These are phyloP conservation scores for Todiramphus saurophagus DNA, from an alignment of 2,113 vertebrate genomes.

Conservation along the genomic window DNA sequence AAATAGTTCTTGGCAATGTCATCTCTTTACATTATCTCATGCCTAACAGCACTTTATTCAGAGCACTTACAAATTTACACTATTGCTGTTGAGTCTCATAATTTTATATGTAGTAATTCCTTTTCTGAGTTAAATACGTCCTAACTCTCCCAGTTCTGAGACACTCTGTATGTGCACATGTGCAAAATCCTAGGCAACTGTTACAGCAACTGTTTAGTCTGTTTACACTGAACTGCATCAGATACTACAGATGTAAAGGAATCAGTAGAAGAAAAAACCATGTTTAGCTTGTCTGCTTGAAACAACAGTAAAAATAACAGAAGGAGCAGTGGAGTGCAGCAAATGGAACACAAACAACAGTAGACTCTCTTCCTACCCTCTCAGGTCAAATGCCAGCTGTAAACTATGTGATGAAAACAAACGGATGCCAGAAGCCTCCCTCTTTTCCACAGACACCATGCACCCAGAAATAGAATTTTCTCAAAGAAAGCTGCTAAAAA, in stretches of 20 bases:
- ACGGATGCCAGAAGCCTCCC: slow-evolving; percentile 15
- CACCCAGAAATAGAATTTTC: slow-evolving; percentile 19
- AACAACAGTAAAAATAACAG: slow-evolving; percentile 11
- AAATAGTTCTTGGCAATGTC: slow-evolving; percentile 81
- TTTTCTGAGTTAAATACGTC: slow-evolving; percentile 50
- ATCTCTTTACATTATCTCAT: slow-evolving; percentile 76
- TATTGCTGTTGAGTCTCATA: slow-evolving; percentile 62
- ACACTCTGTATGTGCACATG: neutral
- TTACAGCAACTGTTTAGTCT: neutral
- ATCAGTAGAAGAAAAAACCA: slow-evolving; percentile 20
- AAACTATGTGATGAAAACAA: slow-evolving; percentile 57
- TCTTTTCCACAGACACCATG: neutral
- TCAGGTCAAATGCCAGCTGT: slow-evolving; percentile 57
- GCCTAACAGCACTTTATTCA: slow-evolving; percentile 71
- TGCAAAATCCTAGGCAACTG: neutral
- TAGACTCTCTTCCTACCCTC: slow-evolving; percentile 12
- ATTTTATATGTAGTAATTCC: slow-evolving; percentile 67
- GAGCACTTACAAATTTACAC: slow-evolving; percentile 71
- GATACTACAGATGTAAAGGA: neutral
- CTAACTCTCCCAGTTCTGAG: slow-evolving; percentile 6
- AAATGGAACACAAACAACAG: slow-evolving; percentile 4
- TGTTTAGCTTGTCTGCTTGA: slow-evolving; percentile 32
- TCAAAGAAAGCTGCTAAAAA: slow-evolving; percentile 25
- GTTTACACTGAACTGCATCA: neutral
- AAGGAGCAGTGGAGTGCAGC: neutral